Evolutionary conservation across 2,113 vertebrate species (phyloP).

Genomic region (Ptilonorhynchus violaceus): DNA sequence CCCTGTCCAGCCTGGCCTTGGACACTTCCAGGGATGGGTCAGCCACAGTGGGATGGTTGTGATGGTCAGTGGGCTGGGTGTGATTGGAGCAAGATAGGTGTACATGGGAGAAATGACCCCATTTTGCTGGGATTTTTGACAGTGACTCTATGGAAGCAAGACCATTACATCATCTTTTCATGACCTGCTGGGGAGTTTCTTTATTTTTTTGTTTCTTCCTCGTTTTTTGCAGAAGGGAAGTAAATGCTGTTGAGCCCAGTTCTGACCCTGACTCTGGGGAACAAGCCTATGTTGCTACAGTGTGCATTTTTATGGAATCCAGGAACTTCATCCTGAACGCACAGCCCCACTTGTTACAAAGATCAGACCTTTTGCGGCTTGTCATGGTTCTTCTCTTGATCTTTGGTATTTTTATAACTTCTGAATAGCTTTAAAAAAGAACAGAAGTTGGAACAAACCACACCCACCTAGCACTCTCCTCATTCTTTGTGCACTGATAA

Average conservation of each 20-base stretch:
- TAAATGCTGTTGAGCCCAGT: not conserved
- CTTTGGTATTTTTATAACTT: not conserved
- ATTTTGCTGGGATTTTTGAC: not conserved
- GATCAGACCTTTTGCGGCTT: not conserved
- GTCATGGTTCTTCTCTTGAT: not conserved
- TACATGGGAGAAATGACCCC: not conserved
- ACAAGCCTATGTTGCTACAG: accelerated
- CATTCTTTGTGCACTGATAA: not conserved
- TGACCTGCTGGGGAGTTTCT: not conserved
- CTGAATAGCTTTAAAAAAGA: not conserved
- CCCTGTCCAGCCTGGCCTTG: accelerated
- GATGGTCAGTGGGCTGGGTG: not conserved
- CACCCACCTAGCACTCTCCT: not conserved
- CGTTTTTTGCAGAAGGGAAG: not conserved
- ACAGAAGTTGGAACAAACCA: not conserved
- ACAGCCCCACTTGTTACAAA: not conserved
- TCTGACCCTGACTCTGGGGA: not conserved
- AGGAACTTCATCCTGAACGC: not conserved
- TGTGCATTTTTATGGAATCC: not conserved
- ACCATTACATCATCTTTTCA: accelerated
- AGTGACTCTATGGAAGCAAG: not conserved
- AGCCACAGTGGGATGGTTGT: not conserved
- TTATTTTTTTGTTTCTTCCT: not conserved
- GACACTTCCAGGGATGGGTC: not conserved
- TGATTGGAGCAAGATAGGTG: not conserved